Evolutionary conservation across 2,888 invertebrate genomes (phyloP), one percentile per base, ranked within the genome.

Genomic region (Erebia aethiops): DNA sequence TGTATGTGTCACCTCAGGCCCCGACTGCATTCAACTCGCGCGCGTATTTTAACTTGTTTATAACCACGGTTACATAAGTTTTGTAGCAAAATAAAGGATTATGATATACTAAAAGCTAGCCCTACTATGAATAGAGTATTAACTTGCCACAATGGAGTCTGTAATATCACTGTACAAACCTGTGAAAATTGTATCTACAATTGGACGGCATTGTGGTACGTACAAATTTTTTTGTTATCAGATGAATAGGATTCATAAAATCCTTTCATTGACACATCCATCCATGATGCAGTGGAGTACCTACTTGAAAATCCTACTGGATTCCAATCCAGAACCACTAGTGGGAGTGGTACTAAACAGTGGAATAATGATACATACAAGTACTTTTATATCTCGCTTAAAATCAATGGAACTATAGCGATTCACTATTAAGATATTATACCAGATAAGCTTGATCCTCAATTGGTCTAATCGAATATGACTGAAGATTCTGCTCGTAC

Each of bases 151-250:
- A 61, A 61, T 61, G 46, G 60, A 8, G 41, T 18, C 46, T 61
- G 43, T 61, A 61, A 61, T 61, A 46, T 18, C 46, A 43, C n/a
- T n/a, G n/a, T 21, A 21, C n/a, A n/a, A n/a, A n/a, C n/a, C n/a
- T n/a, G n/a, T n/a, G 61, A 61, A 61, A 61, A 61, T 61, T 46
- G 18, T 21, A 18, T 61, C n/a, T n/a, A 61, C 18, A 61, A 61
- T 61, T 21, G 61, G 46, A 61, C 18, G 43, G 16, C 43, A 61
- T 46, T 61, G 46, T 46, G 13, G 43, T 61, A 21, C 46, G 43
- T 61, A 21, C 46, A 46, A 58, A 58, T 52, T 52, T 52, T n/a
- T 51, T 51, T 51, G 16, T 52, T n/a, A 52, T 11, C 49, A n/a
- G n/a, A n/a, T 8, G n/a, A 52, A 16, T 16, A n/a, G 14, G 14